These are phyloP conservation scores for Andrena dorsata DNA, from an alignment of 2,888 invertebrate genomes.

Conservation along the genomic window DNA sequence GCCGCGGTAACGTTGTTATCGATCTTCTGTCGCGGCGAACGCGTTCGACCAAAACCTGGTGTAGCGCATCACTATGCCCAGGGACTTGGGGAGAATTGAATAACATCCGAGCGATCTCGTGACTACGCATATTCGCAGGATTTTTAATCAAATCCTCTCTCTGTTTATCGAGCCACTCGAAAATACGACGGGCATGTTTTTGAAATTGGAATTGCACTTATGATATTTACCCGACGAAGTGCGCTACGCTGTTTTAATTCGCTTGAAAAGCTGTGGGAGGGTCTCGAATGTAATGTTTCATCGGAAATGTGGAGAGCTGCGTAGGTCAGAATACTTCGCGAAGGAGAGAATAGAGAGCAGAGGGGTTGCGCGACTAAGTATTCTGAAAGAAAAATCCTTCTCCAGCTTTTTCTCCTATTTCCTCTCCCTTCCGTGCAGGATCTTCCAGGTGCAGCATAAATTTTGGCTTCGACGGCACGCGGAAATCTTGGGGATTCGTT, in stretches of 20 bases:
- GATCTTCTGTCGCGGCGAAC: constrained; percentile 3
- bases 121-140: not conserved
- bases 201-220: not conserved
- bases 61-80: not conserved
- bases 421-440: not conserved
- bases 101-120: not conserved
- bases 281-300: not conserved
- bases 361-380: constrained; percentile 23
- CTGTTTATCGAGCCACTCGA: not conserved
- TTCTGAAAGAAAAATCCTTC: constrained; percentile 27
- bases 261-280: not conserved
- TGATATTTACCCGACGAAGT: constrained; percentile 8
- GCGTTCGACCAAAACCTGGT: not conserved
- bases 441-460: constrained; percentile 44
- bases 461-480: constrained; percentile 63
- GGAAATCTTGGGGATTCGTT: constrained; percentile 71
- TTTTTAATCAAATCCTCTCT: not conserved
- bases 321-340: constrained; percentile 19
- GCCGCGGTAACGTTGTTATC: constrained; percentile 16
- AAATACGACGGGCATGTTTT: not conserved
- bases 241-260: constrained; percentile 21
- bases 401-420: not conserved
- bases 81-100: not conserved
- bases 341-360: constrained; percentile 25
- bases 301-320: not conserved